Evolutionary conservation across 2,113 vertebrate species (phyloP).

Genomic region (Gobio gobio): DNA sequence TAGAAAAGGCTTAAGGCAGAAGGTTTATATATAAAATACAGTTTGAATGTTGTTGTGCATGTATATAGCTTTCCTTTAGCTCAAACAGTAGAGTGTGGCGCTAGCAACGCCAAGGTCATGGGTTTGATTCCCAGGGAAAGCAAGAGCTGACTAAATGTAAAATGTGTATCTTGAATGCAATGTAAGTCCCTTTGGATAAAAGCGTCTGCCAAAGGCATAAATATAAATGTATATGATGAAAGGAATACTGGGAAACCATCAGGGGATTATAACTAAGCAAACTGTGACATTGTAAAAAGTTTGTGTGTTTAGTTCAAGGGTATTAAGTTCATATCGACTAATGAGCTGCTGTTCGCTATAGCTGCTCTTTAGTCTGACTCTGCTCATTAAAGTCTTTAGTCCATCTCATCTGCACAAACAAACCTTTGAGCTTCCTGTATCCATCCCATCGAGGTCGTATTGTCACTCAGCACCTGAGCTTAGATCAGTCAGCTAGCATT

Average conservation of each 20-base stretch:
- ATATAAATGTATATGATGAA: constrained; percentile 27
- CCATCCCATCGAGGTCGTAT: neutral
- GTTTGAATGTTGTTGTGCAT: neutral
- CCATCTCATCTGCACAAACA: neutral
- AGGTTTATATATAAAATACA: neutral
- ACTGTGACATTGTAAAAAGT: neutral
- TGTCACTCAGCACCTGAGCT: neutral
- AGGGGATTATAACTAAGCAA: constrained; percentile 3
- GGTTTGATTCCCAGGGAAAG: too few relatives aligned
- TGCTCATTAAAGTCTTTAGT: constrained; percentile 44
- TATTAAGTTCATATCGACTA: constrained; percentile 42
- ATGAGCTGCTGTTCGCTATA: constrained; percentile 44
- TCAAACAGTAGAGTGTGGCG: too few relatives aligned
- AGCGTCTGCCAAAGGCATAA: neutral
- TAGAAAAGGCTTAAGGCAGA: too few relatives aligned
- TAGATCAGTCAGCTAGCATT: constrained; percentile 8
- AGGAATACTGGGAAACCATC: neutral
- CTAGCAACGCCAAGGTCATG: too few relatives aligned
- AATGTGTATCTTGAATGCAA: too few relatives aligned
- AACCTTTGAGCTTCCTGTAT: constrained; percentile 11
- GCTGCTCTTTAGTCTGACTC: constrained; percentile 26
- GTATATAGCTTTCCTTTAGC: too few relatives aligned
- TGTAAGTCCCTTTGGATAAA: too few relatives aligned
- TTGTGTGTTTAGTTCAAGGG: constrained; percentile 11
- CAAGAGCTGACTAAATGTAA: too few relatives aligned